phyloP scores from a whole-genome alignment of 1,140 invertebrate genomes.

The Melitaea cinxia region DNA sequence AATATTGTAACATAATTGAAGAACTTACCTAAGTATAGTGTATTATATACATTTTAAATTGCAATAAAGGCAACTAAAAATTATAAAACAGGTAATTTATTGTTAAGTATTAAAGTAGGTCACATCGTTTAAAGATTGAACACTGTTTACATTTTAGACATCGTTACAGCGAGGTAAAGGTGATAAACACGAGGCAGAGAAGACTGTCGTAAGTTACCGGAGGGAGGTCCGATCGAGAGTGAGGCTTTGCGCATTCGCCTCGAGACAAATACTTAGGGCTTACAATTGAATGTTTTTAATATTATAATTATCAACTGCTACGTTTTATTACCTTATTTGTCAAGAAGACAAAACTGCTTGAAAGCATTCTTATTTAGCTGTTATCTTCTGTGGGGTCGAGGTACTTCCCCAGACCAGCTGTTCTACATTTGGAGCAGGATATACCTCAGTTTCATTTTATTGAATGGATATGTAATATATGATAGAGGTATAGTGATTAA shows the following conservation, averaged over 20 bases:
- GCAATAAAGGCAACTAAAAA: not conserved
- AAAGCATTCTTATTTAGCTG: too few species aligned
- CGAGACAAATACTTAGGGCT: constrained; percentile 56
- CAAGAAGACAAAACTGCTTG: too few species aligned
- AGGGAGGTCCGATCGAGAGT: constrained; percentile 57
- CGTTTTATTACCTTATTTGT: not conserved
- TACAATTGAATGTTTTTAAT: constrained; percentile 27
- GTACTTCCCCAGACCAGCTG: too few species aligned
- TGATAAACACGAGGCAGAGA: constrained; percentile 20
- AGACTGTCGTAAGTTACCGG: constrained; percentile 48
- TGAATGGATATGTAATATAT: too few species aligned
- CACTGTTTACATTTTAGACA: constrained; percentile 59
- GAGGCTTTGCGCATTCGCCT: constrained; percentile 65
- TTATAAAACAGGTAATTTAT: constrained; percentile 6
- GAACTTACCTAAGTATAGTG: constrained; percentile 2
- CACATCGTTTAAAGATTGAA: constrained; percentile 33
- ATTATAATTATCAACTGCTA: not conserved
- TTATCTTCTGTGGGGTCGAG: too few species aligned
- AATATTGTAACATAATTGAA: not conserved
- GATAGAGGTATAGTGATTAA: not conserved
- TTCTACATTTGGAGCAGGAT: too few species aligned
- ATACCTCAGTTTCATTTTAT: too few species aligned
- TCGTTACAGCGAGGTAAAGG: constrained; percentile 43
- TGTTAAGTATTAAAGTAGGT: constrained; percentile 22
- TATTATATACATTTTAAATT: constrained; percentile 8